Conservation (phyloP, 2,888 invertebrate species). For the Coremacera marginata region DNA sequence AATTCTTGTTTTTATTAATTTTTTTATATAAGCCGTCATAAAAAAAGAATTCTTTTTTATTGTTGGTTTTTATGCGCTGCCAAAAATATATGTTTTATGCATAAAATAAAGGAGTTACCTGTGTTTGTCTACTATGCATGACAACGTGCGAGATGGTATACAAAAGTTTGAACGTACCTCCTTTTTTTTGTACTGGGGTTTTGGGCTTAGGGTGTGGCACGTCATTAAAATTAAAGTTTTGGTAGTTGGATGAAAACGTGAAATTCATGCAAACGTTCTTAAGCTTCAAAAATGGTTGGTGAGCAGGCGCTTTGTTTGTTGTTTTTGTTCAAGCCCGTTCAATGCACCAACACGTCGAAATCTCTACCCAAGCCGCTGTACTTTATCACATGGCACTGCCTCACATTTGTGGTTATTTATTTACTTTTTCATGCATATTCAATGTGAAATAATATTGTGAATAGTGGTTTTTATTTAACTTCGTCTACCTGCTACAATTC, state of each 20-base stretch:
- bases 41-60: background rate
- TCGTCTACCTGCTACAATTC: background rate
- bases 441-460: constrained; percentile 34
- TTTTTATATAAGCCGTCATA: background rate
- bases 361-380: background rate
- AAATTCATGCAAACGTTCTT: too few species aligned
- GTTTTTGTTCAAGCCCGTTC: background rate
- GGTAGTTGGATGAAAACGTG: background rate
- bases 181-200: background rate
- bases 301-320: background rate
- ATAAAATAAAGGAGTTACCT: background rate
- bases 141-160: background rate
- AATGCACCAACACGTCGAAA: background rate
- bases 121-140: background rate
- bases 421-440: constrained; percentile 38
- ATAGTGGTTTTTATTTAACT: constrained; percentile 9
- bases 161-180: background rate
- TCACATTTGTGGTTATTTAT: constrained; percentile 28
- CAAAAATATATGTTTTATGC: constrained; percentile 4
- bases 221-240: background rate
- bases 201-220: background rate
- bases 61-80: background rate
- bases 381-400: background rate
- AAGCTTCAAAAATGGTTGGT: background rate
- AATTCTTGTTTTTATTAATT: constrained; percentile 18